Conservation (phyloP, 1,140 invertebrate genomes). For the Pemphigus obesinymphae region DNA sequence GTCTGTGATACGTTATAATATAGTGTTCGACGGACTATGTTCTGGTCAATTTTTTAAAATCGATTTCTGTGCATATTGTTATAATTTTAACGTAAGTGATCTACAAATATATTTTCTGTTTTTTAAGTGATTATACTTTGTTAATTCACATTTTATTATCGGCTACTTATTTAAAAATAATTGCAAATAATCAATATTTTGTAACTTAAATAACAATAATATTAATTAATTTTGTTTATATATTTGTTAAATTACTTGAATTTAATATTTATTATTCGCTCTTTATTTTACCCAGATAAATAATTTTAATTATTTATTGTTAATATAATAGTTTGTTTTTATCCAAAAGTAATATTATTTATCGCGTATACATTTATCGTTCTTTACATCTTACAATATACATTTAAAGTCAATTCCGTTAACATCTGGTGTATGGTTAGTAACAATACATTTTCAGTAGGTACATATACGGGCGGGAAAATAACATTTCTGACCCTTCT, state of each 20-base stretch:
- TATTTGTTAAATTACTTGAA: neutral
- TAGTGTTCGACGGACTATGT: neutral
- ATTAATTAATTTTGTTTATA: neutral
- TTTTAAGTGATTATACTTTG: no score
- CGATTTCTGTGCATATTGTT: neutral
- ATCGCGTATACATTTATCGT: neutral
- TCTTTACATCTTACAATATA: neutral
- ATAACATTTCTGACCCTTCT: neutral
- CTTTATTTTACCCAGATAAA: no score
- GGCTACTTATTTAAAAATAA: no score
- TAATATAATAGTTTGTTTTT: neutral
- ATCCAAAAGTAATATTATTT: neutral
- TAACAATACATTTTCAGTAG: neutral
- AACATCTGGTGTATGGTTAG: constrained; percentile 26
- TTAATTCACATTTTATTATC: neutral
- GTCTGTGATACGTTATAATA: neutral
- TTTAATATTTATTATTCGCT: no score
- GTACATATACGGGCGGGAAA: constrained; percentile 15
- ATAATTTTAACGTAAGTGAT: constrained; percentile 1
- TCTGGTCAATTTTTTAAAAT: neutral
- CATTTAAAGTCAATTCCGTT: neutral
- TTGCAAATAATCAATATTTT: neutral
- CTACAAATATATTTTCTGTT: neutral
- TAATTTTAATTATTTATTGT: no score
- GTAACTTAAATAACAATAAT: neutral